Conservation (phyloP, 2,113 vertebrate genomes). For the Tychaedon coryphoeus region DNA sequence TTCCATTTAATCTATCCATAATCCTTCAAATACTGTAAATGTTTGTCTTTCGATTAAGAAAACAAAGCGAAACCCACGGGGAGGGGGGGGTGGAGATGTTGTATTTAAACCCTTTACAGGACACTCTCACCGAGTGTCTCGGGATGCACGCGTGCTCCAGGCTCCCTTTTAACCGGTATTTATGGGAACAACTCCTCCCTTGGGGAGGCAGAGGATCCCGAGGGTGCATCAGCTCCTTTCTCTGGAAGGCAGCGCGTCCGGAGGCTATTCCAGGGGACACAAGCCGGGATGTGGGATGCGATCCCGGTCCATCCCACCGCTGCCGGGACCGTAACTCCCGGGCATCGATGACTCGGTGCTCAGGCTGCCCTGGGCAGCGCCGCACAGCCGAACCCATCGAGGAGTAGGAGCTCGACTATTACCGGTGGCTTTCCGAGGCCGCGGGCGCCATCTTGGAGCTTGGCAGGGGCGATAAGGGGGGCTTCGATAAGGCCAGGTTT, state of each 20-base stretch:
- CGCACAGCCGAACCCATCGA: not conserved
- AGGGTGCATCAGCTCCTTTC: too few species aligned
- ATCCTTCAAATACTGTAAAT: conserved; percentile 20
- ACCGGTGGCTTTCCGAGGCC: fast-evolving
- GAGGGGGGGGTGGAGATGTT: fast-evolving
- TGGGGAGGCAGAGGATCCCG: not conserved
- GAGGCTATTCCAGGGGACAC: not conserved
- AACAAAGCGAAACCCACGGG: not conserved
- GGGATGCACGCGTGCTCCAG: fast-evolving
- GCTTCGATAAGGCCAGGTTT: fast-evolving
- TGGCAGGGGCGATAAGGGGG: not conserved
- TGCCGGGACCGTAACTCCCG: fast-evolving
- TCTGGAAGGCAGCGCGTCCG: not conserved
- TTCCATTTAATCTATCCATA: conserved; percentile 14
- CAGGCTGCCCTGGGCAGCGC: not conserved
- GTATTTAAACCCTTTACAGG: not conserved
- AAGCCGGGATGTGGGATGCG: too few species aligned
- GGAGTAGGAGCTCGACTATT: not conserved
- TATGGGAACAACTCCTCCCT: not conserved
- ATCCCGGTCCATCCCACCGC: not conserved
- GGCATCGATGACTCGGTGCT: not conserved
- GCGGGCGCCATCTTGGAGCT: not conserved
- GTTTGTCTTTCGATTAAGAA: not conserved
- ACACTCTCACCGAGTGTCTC: not conserved
- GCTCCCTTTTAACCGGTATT: too few species aligned